These are phyloP conservation scores for Steinernema carpocapsae DNA, from an alignment of 2,888 invertebrate genomes.

Conservation along the genomic window DNA sequence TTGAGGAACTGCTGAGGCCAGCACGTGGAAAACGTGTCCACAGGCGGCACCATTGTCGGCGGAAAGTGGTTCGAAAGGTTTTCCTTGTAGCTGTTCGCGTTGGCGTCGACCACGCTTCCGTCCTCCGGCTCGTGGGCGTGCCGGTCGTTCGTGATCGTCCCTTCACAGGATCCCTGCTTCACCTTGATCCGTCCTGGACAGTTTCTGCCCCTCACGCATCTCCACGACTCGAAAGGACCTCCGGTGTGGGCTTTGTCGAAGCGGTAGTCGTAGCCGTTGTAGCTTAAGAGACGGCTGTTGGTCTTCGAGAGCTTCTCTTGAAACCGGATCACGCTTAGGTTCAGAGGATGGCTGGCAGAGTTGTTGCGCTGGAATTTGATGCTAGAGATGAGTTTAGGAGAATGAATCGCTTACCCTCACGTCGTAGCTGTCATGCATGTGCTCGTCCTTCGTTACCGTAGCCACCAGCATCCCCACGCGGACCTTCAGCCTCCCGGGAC, in stretches of 20 bases:
- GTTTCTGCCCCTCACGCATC: neutral
- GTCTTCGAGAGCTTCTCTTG: slow-evolving; percentile 23
- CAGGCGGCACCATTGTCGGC: neutral
- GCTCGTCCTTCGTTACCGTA: slow-evolving; percentile 27
- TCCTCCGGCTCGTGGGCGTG: slow-evolving; percentile 26
- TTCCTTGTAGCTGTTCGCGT: slow-evolving; percentile 2
- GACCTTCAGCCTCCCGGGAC: slow-evolving; percentile 7
- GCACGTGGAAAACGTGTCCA: slow-evolving; percentile 1
- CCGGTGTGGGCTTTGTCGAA: slow-evolving; percentile 26
- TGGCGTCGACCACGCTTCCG: neutral
- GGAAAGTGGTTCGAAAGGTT: neutral
- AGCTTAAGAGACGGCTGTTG: slow-evolving; percentile 6
- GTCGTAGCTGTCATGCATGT: slow-evolving; percentile 24
- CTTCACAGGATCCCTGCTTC: neutral
- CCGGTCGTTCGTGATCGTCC: slow-evolving; percentile 17
- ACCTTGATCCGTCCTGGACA: slow-evolving; percentile 16
- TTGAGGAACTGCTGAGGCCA: slow-evolving; percentile 8
- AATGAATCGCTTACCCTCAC: neutral
- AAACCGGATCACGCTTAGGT: slow-evolving; percentile 5
- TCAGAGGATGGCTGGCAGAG: neutral
- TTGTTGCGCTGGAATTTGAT: neutral
- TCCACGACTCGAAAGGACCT: slow-evolving; percentile 18
- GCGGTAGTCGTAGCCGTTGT: slow-evolving; percentile 29
- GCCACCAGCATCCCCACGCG: neutral
- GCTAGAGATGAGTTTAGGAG: neutral